Percentiles rank a stretch among this genome's conserved stretches.
Conservation (phyloP, 2,888 invertebrate species). For the Sicus ferrugineus region DNA sequence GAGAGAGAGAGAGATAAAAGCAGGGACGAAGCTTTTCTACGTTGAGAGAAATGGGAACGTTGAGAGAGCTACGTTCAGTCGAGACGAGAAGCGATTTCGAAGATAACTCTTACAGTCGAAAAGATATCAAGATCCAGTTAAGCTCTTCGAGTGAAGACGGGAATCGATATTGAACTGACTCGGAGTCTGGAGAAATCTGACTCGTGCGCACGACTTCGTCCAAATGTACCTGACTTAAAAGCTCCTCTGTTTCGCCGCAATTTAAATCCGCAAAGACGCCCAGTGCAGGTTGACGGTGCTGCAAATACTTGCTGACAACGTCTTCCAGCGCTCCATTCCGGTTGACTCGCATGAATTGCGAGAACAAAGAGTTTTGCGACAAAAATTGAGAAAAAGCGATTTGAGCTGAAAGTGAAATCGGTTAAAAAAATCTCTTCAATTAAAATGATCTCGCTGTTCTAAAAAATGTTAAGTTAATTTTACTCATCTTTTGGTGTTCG, state of each 20-base stretch:
- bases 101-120: too few relatives aligned
- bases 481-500: neutral
- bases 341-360: constrained; percentile 45
- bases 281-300: constrained; percentile 44
- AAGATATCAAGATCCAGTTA: neutral
- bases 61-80: too few relatives aligned
- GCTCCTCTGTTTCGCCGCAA: constrained; percentile 43
- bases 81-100: too few relatives aligned
- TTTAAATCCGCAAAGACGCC: constrained; percentile 53
- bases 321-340: constrained; percentile 28
- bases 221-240: constrained; percentile 44
- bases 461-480: too few relatives aligned
- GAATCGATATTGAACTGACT: too few relatives aligned
- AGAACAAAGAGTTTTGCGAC: constrained; percentile 42
- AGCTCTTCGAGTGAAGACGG: neutral
- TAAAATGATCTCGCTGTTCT: too few relatives aligned
- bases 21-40: too few relatives aligned
- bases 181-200: neutral
- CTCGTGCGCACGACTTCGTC: neutral
- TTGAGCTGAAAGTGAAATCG: constrained; percentile 43
- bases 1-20: too few relatives aligned
- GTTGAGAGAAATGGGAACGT: too few relatives aligned
- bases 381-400: constrained; percentile 38
- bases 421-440: too few relatives aligned
- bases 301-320: constrained; percentile 44